A percentile compares a stretch with the other conserved stretches of the same genome.
Conservation (phyloP, 2,797 vertebrate species). For the Eulemur coronatus region DNA sequence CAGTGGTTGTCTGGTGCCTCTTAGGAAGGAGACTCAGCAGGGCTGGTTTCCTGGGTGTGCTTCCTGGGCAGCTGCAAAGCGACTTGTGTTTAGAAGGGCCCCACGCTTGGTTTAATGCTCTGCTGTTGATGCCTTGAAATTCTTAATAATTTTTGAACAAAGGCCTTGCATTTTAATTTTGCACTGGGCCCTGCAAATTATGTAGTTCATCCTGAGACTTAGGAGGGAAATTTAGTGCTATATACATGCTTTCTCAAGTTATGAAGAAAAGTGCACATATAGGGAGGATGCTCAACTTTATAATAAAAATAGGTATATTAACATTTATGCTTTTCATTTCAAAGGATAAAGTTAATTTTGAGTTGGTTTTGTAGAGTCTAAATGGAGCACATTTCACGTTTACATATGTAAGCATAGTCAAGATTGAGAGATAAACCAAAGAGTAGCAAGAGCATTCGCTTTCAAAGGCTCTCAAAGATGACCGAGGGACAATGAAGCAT, state of each 20-base stretch:
- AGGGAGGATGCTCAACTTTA: not conserved
- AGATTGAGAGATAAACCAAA: not conserved
- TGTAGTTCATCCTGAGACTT: not conserved
- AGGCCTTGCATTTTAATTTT: constrained; percentile 12
- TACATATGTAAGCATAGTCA: not conserved
- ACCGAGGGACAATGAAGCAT: not conserved
- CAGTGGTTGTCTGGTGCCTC: not conserved
- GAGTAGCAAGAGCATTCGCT: not conserved
- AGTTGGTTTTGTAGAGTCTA: not conserved
- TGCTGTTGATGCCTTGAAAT: not conserved
- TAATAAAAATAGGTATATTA: not conserved
- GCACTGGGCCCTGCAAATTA: not conserved
- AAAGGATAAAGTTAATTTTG: constrained; percentile 4
- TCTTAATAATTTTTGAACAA: constrained; percentile 2
- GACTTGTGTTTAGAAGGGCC: not conserved
- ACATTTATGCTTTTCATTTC: not conserved
- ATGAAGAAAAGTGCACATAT: not conserved
- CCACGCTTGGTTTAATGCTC: not conserved
- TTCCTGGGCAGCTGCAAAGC: not conserved
- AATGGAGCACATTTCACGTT: not conserved
- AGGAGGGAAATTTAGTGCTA: not conserved
- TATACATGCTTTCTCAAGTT: not conserved
- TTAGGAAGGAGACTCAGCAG: not conserved
- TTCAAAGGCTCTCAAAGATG: not conserved
- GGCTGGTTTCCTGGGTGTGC: not conserved